Evolutionary conservation across 2,888 invertebrate species (phyloP).

Genomic region (Melanophora roralis): DNA sequence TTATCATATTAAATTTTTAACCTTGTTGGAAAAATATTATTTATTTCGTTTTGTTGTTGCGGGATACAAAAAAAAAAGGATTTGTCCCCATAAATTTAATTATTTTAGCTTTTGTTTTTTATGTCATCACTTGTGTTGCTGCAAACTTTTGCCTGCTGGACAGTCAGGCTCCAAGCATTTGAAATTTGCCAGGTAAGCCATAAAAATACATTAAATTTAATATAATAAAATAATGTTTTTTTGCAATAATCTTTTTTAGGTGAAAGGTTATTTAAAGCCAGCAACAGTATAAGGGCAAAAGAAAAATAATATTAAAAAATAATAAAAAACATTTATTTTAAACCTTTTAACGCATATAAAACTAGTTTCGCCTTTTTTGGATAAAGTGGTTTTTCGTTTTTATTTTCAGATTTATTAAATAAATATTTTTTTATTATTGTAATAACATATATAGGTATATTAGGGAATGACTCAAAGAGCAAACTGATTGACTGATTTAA

Average conservation of each 20-base stretch:
- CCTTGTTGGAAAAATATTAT: neutral
- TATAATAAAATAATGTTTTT: conserved; percentile 34
- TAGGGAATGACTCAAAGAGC: no score
- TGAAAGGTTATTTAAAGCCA: neutral
- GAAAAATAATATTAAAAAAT: no score
- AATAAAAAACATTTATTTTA: no score
- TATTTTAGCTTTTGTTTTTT: conserved; percentile 47
- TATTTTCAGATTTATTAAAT: no score
- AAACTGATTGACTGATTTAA: no score
- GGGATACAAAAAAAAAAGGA: conserved; percentile 14
- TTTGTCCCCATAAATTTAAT: conserved; percentile 53
- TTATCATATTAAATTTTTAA: conserved; percentile 22
- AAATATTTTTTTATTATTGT: no score
- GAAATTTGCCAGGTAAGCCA: conserved; percentile 53
- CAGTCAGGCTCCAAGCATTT: conserved; percentile 11
- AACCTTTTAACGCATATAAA: no score
- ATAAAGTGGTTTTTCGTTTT: no score
- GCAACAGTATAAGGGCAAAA: neutral
- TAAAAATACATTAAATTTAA: conserved; percentile 57
- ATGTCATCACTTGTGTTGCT: conserved; percentile 47
- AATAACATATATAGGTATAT: no score
- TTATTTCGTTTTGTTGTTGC: neutral
- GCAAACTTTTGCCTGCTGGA: conserved; percentile 21
- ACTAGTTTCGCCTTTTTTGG: no score
- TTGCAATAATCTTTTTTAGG: neutral